These are phyloP conservation scores for Andricus grossulariae DNA, from an alignment of 1,140 invertebrate species.

Conservation along the genomic window DNA sequence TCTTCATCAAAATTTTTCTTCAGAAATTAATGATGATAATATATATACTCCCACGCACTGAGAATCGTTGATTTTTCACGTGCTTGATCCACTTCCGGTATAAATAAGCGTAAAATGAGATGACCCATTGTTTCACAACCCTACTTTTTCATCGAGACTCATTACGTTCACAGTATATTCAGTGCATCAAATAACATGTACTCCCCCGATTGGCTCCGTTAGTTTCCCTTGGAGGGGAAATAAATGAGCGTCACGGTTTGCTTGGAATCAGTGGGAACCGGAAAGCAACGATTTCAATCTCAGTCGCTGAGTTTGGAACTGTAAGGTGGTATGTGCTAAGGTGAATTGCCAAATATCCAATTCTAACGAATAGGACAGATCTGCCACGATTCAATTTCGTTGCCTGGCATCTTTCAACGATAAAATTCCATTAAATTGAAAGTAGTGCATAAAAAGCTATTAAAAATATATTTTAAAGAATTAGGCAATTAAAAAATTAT, in stretches of 20 bases:
- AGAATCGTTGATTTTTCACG: slow-evolving; percentile 7
- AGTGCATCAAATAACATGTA: slow-evolving; percentile 6
- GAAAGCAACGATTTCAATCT: slow-evolving; percentile 64
- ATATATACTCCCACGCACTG: slow-evolving; percentile 3
- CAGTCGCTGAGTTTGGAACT: slow-evolving; percentile 17
- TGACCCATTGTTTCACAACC: slow-evolving; percentile 29
- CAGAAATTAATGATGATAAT: not conserved
- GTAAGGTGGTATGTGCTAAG: not conserved
- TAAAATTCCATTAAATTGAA: too few species aligned
- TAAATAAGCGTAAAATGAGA: slow-evolving; percentile 31
- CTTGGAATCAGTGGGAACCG: slow-evolving; percentile 59
- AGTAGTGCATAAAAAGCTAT: too few species aligned
- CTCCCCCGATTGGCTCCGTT: slow-evolving; percentile 44
- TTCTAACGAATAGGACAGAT: not conserved
- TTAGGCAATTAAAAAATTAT: too few species aligned
- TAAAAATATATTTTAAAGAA: too few species aligned
- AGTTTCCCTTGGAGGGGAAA: slow-evolving; percentile 54
- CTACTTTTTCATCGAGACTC: slow-evolving; percentile 24
- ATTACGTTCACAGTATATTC: slow-evolving; percentile 8
- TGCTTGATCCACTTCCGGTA: slow-evolving; percentile 3
- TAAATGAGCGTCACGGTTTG: slow-evolving; percentile 63
- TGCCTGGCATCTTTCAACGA: too few species aligned
- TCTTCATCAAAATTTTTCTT: too few species aligned
- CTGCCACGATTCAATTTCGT: not conserved
- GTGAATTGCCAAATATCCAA: slow-evolving; percentile 3